Percentiles rank a stretch among this genome's conserved stretches.
Evolutionary conservation across 2,797 vertebrate species (phyloP).

Genomic region (Anguilla pacifica): DNA sequence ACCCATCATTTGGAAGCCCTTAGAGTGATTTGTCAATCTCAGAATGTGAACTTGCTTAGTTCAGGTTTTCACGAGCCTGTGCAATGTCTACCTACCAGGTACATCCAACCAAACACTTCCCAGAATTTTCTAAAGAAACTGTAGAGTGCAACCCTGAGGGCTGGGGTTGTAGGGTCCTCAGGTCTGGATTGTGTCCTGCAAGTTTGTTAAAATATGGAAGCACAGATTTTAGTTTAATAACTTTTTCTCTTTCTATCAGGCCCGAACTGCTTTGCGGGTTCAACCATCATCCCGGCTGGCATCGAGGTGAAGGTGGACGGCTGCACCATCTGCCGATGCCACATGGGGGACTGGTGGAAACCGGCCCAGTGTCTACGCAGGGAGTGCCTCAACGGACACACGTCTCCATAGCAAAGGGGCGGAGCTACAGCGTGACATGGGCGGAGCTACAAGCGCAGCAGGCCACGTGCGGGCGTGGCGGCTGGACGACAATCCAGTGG

Average conservation of each 20-base stretch:
- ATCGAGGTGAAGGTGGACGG: constrained; percentile 99
- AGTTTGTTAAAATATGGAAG: not conserved
- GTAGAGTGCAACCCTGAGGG: not conserved
- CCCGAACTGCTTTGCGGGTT: constrained; percentile 99
- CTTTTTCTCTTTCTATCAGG: constrained; percentile 67
- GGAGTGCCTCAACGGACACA: constrained; percentile 95
- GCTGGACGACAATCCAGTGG: constrained; percentile 62
- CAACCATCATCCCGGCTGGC: constrained; percentile 97
- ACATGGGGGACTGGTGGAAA: constrained; percentile 99
- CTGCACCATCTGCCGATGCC: constrained; percentile 99
- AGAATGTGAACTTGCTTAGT: not conserved
- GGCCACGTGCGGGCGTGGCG: constrained; percentile 57
- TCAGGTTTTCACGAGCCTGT: not conserved
- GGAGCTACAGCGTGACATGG: not conserved
- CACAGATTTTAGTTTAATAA: no score
- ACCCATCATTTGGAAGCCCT: not conserved
- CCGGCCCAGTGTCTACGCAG: constrained; percentile 96
- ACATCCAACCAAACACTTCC: not conserved
- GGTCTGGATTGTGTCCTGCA: not conserved
- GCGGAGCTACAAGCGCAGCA: constrained; percentile 49
- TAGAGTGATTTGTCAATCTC: not conserved
- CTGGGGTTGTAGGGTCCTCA: not conserved
- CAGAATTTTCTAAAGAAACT: not conserved
- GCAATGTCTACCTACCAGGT: not conserved
- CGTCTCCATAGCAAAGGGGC: constrained; percentile 78